Conservation (phyloP, 2,797 vertebrate genomes). For the Mycteria americana region DNA sequence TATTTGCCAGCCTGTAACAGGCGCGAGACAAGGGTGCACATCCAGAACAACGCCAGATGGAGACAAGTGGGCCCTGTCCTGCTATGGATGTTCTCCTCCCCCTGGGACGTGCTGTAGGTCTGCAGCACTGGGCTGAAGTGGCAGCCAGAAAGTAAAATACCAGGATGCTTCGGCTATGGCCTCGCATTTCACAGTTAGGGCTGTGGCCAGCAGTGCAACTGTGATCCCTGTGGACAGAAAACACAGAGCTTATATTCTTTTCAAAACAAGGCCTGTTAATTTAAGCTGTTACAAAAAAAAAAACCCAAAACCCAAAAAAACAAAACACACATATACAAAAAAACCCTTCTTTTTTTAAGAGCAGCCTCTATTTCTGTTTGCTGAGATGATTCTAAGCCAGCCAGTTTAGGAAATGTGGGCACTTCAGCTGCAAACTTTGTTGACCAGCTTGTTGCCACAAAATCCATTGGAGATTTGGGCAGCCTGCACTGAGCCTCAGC, state of each 20-base stretch:
- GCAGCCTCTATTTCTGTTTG: neutral
- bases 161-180: neutral
- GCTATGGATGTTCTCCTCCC: neutral
- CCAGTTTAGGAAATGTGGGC: neutral
- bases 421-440: neutral
- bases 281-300: neutral
- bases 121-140: fast-evolving
- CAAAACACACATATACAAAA: neutral
- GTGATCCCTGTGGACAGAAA: neutral
- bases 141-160: neutral
- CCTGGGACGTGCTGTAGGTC: neutral
- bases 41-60: neutral
- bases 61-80: neutral
- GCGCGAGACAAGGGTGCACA: fast-evolving
- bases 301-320: fast-evolving
- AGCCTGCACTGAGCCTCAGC: neutral
- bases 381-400: neutral
- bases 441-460: neutral
- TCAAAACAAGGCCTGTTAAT: neutral
- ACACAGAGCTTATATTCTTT: neutral
- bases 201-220: neutral
- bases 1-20: neutral
- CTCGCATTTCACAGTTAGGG: fast-evolving
- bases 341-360: neutral
- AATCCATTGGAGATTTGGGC: neutral